Base-by-base conservation (phyloP, 2,888 invertebrate species). In the Drosophila nr. medialis region DNA sequence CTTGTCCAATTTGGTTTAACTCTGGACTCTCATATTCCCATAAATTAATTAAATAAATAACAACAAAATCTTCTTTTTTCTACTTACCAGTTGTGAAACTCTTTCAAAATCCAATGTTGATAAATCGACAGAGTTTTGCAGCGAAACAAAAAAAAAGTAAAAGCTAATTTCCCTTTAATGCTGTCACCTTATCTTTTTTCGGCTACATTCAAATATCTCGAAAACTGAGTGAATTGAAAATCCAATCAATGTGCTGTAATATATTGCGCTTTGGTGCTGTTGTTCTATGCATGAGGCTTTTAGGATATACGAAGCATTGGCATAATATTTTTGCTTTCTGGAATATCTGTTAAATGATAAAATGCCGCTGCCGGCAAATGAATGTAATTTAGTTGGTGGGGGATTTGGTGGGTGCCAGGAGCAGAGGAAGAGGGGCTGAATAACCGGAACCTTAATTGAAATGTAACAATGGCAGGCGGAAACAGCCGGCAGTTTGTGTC, bases 391-490 rank as follows among this genome's bases (percentile, higher is more conserved):
- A 29, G 40, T 27, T 34, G 34, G 32, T n/a, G 24, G 13, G 8
- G 29, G 30, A 27, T 27, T 51, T 4, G 11, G 42, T 18, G 34
- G 29, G 4, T 13, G 15, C 45, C 18, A 45, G 24, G 45, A 24
- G 24, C 15, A 4, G 21, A 3, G 21, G 7, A 21, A 27, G 13
- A 13, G 21, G 58, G 21, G 36, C 21, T 27, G 55, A 50, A 54
- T 30, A 62, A 59, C 65, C 84, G 77, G 84, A 84, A 75, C 77
- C 89, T 84, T 86, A 86, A 86, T 84, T 84, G 83, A 84, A 84
- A 88, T 85, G 84, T 85, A 88, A 86, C 88, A 85, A 85, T 83
- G 82, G 79, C 69, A 72, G 83, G 83, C 86, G 88, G 88, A 86
- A 84, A 83, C 71, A 70, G 75, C 55, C 67, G 69, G 63, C 76